Evolutionary conservation across 2,113 vertebrate species (phyloP).

Genomic region (Octodon degus): DNA sequence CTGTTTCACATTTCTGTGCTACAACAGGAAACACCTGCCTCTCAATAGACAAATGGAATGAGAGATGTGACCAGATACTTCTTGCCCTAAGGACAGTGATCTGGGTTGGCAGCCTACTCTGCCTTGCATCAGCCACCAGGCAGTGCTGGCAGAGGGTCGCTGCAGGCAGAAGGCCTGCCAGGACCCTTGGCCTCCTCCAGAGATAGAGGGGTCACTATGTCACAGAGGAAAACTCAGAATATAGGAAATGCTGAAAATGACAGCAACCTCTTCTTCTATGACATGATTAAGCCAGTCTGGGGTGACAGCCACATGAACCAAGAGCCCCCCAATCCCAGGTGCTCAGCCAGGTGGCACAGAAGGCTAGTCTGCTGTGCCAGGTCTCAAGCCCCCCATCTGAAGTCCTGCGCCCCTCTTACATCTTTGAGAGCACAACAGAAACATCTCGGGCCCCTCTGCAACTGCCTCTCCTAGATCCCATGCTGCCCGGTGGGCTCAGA

Average conservation of each 20-base stretch:
- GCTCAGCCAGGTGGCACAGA: neutral
- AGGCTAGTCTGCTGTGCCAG: neutral
- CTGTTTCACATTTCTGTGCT: neutral
- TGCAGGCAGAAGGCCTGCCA: neutral
- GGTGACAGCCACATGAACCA: rapidly evolving
- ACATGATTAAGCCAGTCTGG: neutral
- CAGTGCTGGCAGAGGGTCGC: neutral
- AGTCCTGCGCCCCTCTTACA: rapidly evolving
- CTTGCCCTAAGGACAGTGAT: neutral
- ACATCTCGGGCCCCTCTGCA: rapidly evolving
- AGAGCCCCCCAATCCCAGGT: rapidly evolving
- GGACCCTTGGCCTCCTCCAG: neutral
- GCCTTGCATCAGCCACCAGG: neutral
- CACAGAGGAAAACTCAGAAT: neutral
- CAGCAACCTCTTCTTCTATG: no score
- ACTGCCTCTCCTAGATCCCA: rapidly evolving
- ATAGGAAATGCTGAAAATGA: neutral
- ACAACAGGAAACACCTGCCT: neutral
- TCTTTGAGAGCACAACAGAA: no score
- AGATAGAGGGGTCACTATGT: no score
- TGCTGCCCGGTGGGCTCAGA: rapidly evolving
- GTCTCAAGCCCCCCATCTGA: rapidly evolving
- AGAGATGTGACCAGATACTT: neutral
- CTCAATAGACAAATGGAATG: neutral
- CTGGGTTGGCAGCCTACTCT: rapidly evolving